Evolutionary conservation across 2,797 vertebrate genomes (phyloP), one percentile per base, ranked within the genome.

Genomic region (Lagorchestes hirsutus): DNA sequence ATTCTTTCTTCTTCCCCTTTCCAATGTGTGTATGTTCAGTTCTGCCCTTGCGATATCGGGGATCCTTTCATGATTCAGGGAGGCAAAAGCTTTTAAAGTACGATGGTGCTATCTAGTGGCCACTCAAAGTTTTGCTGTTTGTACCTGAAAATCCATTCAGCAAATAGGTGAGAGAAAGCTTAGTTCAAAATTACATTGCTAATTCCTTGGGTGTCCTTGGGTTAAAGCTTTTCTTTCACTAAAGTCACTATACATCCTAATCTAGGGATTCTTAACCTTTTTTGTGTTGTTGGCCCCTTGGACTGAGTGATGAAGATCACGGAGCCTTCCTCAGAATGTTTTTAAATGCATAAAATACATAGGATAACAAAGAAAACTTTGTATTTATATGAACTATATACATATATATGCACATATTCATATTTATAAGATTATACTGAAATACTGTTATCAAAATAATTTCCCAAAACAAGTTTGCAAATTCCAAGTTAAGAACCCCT

Each of bases 91-190:
- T 92, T 98, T 59, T 94, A 97, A 99, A 98, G 98, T 98, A 96
- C 97, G 56, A 96, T 97, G 97, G 97, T 98, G 98, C 98, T 98
- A 98, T 98, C 98, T 98, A 74, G 98, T 98, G 98, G 98, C 96
- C 92, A 95, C 62, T 55, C 54, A n/a, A 58, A n/a, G 92, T 95
- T 56, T 96, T 52, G 11, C 90, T 82, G 0, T 82, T 95, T 67
- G 96, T 96, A 62, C 40, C 90, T 90, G 50, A 94, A 97, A 56
- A 94, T 22, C 74, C 93, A 90, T 94, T 92, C 96, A 96, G 29
- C 91, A 3, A 93, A 94, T 50, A 96, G 91, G 16, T 96, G 59
- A 96, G 94, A 93, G 52, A 95, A 94, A 58, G 27, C 34, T 93
- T 90, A 56, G 4, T 91, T 95, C 82, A 74, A 96, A 97, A 94